Base-by-base conservation (phyloP, 2,113 vertebrate species). In the Myrmecobius fasciatus region DNA sequence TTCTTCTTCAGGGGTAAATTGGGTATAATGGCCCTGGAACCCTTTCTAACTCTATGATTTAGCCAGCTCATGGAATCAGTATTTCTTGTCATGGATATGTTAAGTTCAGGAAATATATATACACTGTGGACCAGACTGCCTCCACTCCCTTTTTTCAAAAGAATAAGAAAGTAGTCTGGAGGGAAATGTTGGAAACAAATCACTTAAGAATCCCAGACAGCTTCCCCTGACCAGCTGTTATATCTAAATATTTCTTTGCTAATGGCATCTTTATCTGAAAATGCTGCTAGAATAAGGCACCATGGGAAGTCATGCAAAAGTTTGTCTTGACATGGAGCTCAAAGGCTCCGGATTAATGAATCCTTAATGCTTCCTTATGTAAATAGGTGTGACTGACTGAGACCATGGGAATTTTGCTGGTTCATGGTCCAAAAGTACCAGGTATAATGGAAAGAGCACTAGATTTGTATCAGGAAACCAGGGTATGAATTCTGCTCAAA, bases 91-190 rank as follows among this genome's bases (percentile, higher is more conserved):
- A 92, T 93, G 43, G 22, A 22, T 17, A 47, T 54, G 25, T 5
- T 67, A 25, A n/a, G 49, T 3, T 22, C 43, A 25, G 53, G 49
- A 91, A 91, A 6, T 2, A 48, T 54, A 92, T 25, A 46, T 28
- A 28, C 0, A 28, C 25, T 75, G 36, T 10, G 89, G 53, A 83
- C 8, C 49, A 28, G 26, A 25, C 9, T 53, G 25, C 31, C 46
- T 26, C 90, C 31, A 36, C 89, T 25, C 25, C 49, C 92, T 91
- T 43, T 53, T 75, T 92, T 53, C 91, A 67, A 94, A 92, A 56
- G 46, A 91, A 92, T 92, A 91, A 47, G n/a, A 2, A 8, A 20
- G 83, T 91, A n/a, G 28, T 36, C 60, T 36, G 52, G 25, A 26
- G 92, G 49, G 60, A 25, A 46, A 67, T n/a, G 14, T 1, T 53